Conservation (phyloP, 2,113 vertebrate species). For the Forbesichthys agassizii region DNA sequence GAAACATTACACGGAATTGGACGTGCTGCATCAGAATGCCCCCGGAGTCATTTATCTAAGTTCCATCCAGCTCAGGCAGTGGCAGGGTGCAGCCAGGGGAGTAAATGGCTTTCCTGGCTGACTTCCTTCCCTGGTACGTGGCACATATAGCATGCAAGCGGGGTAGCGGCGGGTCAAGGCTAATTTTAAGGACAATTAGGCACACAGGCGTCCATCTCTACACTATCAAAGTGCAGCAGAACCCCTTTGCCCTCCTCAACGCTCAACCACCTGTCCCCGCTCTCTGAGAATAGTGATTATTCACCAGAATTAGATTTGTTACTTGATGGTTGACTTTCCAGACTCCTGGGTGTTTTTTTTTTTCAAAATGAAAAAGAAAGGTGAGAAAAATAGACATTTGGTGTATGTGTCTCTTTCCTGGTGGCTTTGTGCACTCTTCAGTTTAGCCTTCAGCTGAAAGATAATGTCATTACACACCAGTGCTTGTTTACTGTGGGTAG, state of each 20-base stretch:
- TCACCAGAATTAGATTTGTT: conserved; percentile 1
- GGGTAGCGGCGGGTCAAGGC: conserved; percentile 24
- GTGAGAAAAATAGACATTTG: conserved; percentile 23
- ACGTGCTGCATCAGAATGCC: conserved; percentile 29
- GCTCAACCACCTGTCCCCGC: conserved; percentile 18
- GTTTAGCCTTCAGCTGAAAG: conserved; percentile 28
- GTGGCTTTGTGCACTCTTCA: conserved; percentile 31
- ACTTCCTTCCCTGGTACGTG: conserved; percentile 19
- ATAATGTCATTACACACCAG: conserved; percentile 38
- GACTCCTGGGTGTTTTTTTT: neutral
- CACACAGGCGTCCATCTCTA: conserved; percentile 36
- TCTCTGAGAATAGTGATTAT: neutral
- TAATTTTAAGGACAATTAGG: conserved; percentile 63
- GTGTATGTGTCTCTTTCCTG: conserved; percentile 14
- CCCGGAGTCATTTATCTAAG: conserved; percentile 26
- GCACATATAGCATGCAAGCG: conserved; percentile 40
- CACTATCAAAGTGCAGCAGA: conserved; percentile 17
- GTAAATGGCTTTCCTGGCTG: conserved; percentile 39
- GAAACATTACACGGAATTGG: conserved; percentile 19
- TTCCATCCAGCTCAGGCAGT: conserved; percentile 5
- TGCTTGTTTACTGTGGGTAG: conserved; percentile 17
- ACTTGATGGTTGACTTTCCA: neutral
- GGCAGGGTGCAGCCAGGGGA: conserved; percentile 14
- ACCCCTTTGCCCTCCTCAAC: conserved; percentile 5
- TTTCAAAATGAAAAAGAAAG: conserved; percentile 11